Evolutionary conservation across 23 tunicate genomes (phyloP).

Genomic region (Styela clava): DNA sequence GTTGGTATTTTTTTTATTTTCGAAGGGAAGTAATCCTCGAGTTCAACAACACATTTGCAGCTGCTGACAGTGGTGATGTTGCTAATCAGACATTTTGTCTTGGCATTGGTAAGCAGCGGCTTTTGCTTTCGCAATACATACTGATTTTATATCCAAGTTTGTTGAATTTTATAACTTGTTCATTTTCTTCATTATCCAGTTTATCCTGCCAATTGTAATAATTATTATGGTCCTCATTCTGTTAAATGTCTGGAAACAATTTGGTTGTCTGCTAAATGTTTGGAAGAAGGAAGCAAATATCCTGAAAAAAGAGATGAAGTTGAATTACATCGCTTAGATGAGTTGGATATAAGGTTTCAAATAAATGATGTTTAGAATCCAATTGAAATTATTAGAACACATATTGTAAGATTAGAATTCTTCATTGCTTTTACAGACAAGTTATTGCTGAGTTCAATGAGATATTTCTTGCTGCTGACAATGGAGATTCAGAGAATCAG

Average conservation of each 20-base stretch:
- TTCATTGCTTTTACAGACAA: too few species aligned
- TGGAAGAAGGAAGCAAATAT: background rate
- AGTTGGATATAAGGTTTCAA: background rate
- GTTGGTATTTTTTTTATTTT: too few species aligned
- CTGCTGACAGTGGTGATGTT: slow-evolving; percentile 26
- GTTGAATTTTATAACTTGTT: too few species aligned
- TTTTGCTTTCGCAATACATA: background rate
- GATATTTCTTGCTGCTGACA: too few species aligned
- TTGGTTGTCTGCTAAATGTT: background rate
- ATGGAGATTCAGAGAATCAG: too few species aligned
- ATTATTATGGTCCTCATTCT: background rate
- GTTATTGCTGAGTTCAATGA: too few species aligned
- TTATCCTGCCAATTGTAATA: background rate
- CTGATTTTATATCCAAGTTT: background rate
- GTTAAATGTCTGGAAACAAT: background rate
- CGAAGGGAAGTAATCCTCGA: too few species aligned
- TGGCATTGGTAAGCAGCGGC: slow-evolving; percentile 18
- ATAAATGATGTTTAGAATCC: background rate
- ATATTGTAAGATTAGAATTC: too few species aligned
- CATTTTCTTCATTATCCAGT: background rate
- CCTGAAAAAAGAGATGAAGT: background rate
- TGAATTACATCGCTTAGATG: background rate
- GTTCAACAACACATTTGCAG: background rate
- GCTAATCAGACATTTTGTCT: slow-evolving; percentile 10
- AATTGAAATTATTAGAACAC: too few species aligned